Conservation (phyloP, 2,888 invertebrate species). For the Tachina fera region DNA sequence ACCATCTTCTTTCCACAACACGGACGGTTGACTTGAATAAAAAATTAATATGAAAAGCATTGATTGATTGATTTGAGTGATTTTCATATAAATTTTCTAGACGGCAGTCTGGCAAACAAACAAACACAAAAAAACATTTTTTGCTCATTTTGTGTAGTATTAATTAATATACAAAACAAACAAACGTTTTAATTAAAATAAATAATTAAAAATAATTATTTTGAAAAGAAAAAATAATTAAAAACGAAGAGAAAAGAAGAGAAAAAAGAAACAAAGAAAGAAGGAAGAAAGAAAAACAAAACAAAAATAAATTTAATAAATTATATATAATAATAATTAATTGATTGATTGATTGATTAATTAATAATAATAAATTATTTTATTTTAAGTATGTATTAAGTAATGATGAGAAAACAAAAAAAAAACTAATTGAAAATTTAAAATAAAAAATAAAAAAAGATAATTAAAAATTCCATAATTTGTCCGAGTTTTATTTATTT, state of each 20-base stretch:
- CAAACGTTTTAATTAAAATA: no score
- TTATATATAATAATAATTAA: conserved; percentile 30
- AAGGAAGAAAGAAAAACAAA: conserved; percentile 23
- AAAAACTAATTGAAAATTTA: conserved; percentile 64
- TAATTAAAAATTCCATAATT: background rate
- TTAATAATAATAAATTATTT: conserved; percentile 48
- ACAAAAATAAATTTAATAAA: conserved; percentile 1
- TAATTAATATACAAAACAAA: conserved; percentile 37
- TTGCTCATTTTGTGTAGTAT: conserved; percentile 69
- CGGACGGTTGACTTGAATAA: no score
- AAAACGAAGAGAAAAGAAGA: conserved; percentile 31
- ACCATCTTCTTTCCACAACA: no score
- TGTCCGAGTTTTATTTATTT: no score
- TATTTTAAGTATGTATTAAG: conserved; percentile 61
- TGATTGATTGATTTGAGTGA: no score
- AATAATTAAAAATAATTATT: no score
- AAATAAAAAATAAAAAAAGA: conserved; percentile 52
- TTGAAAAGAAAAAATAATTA: conserved; percentile 13
- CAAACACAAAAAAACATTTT: conserved; percentile 50
- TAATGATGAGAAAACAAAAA: conserved; percentile 59
- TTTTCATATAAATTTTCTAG: no score
- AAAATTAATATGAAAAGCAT: no score
- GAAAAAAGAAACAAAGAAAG: conserved; percentile 38
- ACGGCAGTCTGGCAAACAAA: background rate
- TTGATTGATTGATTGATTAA: background rate